Percentiles rank a stretch among this genome's conserved stretches.
Evolutionary conservation across 2,888 invertebrate species (phyloP).

Genomic region (Tetanocera ferruginea): DNA sequence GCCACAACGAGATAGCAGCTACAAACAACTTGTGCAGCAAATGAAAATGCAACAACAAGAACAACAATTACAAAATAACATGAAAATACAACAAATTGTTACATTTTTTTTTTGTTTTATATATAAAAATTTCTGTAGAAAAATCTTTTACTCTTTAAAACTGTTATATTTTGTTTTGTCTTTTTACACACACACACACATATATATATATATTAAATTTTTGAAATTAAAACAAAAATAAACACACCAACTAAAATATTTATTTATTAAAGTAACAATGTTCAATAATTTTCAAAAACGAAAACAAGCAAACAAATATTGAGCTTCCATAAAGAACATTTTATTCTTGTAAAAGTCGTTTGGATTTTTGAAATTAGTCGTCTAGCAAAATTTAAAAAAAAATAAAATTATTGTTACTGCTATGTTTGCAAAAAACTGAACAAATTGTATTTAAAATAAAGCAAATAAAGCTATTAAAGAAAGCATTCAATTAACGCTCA

Average conservation of each 20-base stretch:
- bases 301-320: not conserved
- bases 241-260: constrained; percentile 19
- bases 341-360: not conserved
- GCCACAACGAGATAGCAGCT: constrained; percentile 25
- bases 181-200: not conserved
- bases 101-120: constrained; percentile 45
- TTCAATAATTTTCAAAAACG: too few species aligned
- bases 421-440: not conserved
- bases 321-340: constrained; percentile 6
- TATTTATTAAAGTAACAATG: not conserved
- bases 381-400: not conserved
- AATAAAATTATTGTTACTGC: not conserved
- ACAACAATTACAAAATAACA: constrained; percentile 43
- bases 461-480: too few species aligned
- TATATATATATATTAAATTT: too few species aligned
- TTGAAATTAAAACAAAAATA: not conserved
- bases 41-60: constrained; percentile 42
- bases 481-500: too few species aligned
- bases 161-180: constrained; percentile 30
- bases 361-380: not conserved
- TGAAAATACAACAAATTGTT: constrained; percentile 45
- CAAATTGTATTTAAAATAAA: not conserved
- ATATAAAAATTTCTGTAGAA: constrained; percentile 45
- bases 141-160: constrained; percentile 42
- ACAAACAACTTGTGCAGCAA: constrained; percentile 31